A percentile compares a stretch with the other conserved stretches of the same genome.
These are phyloP conservation scores for Saccopteryx bilineata DNA, from an alignment of 2,113 vertebrate genomes.

Conservation along the genomic window DNA sequence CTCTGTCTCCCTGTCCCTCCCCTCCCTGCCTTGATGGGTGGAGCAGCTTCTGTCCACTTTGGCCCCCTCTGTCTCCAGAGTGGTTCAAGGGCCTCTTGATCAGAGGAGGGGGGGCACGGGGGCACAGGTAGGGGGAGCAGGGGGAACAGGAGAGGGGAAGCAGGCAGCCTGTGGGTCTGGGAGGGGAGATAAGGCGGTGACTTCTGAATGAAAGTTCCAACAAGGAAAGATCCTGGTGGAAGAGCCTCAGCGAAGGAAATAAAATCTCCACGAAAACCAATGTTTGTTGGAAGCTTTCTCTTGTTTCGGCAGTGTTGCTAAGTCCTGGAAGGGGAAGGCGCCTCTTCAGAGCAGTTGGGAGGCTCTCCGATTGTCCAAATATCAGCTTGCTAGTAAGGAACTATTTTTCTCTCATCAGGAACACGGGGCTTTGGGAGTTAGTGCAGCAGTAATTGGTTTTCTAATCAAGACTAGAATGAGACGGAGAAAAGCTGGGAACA, in stretches of 20 bases:
- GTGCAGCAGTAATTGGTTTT: not conserved
- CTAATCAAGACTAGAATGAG: conserved; percentile 57
- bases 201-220: conserved; percentile 70
- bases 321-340: conserved; percentile 61
- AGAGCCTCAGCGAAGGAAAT: conserved; percentile 59
- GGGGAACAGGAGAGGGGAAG: not conserved
- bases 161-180: not conserved
- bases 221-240: conserved; percentile 77
- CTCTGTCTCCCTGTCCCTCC: no score
- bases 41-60: not conserved
- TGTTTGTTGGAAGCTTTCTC: conserved; percentile 73
- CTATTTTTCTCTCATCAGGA: conserved; percentile 48
- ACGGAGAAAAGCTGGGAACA: not conserved
- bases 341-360: conserved; percentile 68
- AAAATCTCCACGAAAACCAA: conserved; percentile 81
- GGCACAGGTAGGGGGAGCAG: no score
- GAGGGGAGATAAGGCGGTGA: conserved; percentile 69
- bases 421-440: not conserved
- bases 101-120: not conserved
- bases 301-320: conserved; percentile 62
- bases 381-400: conserved; percentile 7
- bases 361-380: conserved; percentile 59
- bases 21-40: not conserved
- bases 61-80: not conserved
- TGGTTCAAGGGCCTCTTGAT: conserved; percentile 65